Conservation (phyloP, 2,113 vertebrate genomes). For the Loxodonta africana region DNA sequence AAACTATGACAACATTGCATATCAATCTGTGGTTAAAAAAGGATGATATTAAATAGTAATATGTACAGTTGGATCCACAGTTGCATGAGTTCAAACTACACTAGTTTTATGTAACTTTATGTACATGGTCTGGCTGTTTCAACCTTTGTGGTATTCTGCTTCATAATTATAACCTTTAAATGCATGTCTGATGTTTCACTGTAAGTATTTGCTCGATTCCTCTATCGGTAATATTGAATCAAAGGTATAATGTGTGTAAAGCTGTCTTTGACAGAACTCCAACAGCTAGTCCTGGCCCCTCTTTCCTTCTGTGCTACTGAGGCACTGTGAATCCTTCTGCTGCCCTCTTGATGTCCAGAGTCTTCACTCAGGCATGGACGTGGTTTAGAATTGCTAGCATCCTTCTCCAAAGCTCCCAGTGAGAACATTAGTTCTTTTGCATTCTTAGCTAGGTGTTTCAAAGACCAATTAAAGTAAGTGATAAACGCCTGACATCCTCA, state of each 20-base stretch:
- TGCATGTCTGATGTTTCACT: conserved; percentile 31
- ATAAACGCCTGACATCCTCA: conserved; percentile 13
- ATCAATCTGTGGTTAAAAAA: neutral
- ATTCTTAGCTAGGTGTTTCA: conserved; percentile 46
- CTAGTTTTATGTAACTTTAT: conserved; percentile 30
- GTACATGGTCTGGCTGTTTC: neutral
- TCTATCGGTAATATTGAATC: neutral
- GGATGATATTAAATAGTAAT: neutral
- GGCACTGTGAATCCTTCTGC: neutral
- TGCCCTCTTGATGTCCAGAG: neutral
- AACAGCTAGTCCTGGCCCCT: neutral
- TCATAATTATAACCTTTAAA: neutral
- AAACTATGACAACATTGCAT: neutral
- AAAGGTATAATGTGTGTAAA: neutral
- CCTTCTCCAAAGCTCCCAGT: neutral
- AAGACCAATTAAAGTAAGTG: conserved; percentile 21
- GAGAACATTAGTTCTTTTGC: neutral
- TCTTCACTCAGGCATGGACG: neutral
- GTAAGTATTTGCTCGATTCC: conserved; percentile 33
- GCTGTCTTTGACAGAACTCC: conserved; percentile 16
- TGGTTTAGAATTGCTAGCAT: conserved; percentile 33
- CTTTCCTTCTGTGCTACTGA: neutral
- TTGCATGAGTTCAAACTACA: neutral
- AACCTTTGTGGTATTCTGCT: neutral
- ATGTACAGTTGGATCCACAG: neutral